These are phyloP conservation scores for Zophobas morio DNA, from an alignment of 1,140 invertebrate species.

Conservation along the genomic window DNA sequence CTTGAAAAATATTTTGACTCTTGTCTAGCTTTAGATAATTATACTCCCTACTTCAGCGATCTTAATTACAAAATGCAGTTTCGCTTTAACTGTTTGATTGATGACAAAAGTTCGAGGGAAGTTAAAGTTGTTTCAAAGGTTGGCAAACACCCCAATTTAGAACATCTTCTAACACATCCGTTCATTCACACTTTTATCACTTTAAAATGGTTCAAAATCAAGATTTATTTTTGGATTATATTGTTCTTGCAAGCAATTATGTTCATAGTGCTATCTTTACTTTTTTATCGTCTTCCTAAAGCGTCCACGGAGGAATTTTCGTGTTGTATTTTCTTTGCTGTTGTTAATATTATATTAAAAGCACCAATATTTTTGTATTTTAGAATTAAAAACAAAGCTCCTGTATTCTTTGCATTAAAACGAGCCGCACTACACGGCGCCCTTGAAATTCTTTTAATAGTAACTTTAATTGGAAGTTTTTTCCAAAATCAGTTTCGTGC, in stretches of 20 bases:
- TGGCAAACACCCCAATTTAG: slow-evolving; percentile 5
- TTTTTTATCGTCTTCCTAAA: slow-evolving; percentile 11
- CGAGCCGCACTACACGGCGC: neutral
- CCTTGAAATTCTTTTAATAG: slow-evolving; percentile 7
- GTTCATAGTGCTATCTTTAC: neutral
- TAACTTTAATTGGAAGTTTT: neutral
- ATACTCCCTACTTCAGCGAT: neutral
- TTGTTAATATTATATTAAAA: slow-evolving; percentile 2
- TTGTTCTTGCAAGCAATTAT: neutral
- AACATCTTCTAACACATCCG: slow-evolving; percentile 12
- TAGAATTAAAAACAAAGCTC: neutral
- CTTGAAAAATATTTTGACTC: slow-evolving; percentile 12
- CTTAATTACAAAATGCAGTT: slow-evolving; percentile 9
- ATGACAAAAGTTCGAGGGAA: neutral
- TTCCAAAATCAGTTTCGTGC: slow-evolving; percentile 11
- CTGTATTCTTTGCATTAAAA: neutral
- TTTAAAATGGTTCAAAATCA: slow-evolving; percentile 9
- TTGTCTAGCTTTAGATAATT: slow-evolving; percentile 22
- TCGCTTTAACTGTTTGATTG: slow-evolving; percentile 2
- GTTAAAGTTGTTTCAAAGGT: neutral
- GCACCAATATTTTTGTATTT: neutral
- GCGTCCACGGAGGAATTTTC: neutral
- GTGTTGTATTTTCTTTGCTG: neutral
- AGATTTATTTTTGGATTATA: neutral
- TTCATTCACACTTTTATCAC: slow-evolving; percentile 15